Evolutionary conservation across 2,888 invertebrate species (phyloP).

Genomic region (Sminthurinus aureus): DNA sequence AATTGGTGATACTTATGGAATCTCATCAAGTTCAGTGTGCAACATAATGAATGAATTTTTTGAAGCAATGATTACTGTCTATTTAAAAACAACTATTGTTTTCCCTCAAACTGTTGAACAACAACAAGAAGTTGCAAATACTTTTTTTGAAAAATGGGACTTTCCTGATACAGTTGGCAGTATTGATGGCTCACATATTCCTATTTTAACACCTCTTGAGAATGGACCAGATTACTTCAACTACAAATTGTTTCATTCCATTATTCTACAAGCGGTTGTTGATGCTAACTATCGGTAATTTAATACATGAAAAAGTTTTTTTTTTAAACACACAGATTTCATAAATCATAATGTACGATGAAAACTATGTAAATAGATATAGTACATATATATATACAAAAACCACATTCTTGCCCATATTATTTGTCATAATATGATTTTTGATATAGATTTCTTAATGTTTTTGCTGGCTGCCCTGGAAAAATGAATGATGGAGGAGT

Average conservation of each 20-base stretch:
- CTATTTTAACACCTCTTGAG: conserved; percentile 21
- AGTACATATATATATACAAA: too few relatives aligned
- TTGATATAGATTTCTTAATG: too few relatives aligned
- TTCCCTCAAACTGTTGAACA: conserved; percentile 4
- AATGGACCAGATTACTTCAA: conserved; percentile 36
- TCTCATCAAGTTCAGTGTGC: conserved; percentile 16
- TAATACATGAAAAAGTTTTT: too few relatives aligned
- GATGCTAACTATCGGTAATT: conserved; percentile 29
- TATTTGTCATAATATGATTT: too few relatives aligned
- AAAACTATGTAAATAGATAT: too few relatives aligned
- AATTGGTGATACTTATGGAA: conserved; percentile 32
- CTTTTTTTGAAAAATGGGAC: too few relatives aligned
- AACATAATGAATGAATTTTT: conserved; percentile 17
- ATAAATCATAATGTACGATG: too few relatives aligned
- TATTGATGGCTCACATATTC: conserved; percentile 38
- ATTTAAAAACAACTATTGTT: background rate
- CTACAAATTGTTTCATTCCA: conserved; percentile 39
- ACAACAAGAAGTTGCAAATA: conserved; percentile 12
- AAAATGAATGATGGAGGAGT: background rate
- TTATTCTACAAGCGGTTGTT: conserved; percentile 22
- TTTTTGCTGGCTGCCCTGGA: background rate
- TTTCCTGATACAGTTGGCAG: conserved; percentile 35
- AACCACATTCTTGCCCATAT: too few relatives aligned
- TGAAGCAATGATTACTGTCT: background rate
- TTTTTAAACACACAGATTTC: too few relatives aligned